Evolutionary conservation across 2,888 invertebrate genomes (phyloP).

Genomic region (Hypomecis atomaria): DNA sequence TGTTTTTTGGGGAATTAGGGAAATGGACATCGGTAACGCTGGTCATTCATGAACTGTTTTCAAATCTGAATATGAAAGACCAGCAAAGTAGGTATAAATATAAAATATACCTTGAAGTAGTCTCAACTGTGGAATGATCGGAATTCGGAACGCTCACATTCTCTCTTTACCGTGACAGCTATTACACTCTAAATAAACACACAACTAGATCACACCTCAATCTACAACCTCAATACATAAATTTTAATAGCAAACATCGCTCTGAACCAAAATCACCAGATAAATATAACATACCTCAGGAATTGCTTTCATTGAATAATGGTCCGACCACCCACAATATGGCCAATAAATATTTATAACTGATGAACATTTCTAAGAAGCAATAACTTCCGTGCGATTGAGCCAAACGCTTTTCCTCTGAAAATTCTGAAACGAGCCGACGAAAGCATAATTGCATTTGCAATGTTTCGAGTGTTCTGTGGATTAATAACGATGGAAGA

Average conservation of each 20-base stretch:
- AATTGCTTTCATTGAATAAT: constrained; percentile 53
- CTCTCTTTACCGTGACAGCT: constrained; percentile 23
- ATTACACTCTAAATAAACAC: constrained; percentile 15
- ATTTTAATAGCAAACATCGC: constrained; percentile 26
- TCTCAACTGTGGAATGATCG: constrained; percentile 10
- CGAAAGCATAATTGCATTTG: constrained; percentile 35
- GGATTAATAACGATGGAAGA: too few relatives aligned
- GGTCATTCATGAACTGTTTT: too few relatives aligned
- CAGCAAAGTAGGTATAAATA: neutral
- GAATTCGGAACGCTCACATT: constrained; percentile 16
- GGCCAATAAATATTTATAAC: constrained; percentile 63
- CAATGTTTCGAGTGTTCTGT: constrained; percentile 2
- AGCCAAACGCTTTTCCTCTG: constrained; percentile 48
- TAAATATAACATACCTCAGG: constrained; percentile 18
- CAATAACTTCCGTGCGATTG: constrained; percentile 58
- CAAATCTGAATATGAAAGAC: neutral
- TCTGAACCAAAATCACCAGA: constrained; percentile 10
- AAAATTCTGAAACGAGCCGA: constrained; percentile 30
- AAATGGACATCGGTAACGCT: too few relatives aligned
- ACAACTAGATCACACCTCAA: constrained; percentile 22
- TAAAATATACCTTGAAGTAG: neutral
- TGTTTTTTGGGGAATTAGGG: too few relatives aligned
- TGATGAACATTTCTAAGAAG: constrained; percentile 56
- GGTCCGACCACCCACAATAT: constrained; percentile 57
- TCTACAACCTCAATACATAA: constrained; percentile 22